A percentile compares a stretch with the other conserved stretches of the same genome.
These are phyloP conservation scores for Ictalurus punctatus DNA, from an alignment of 2,113 vertebrate genomes.

Conservation along the genomic window DNA sequence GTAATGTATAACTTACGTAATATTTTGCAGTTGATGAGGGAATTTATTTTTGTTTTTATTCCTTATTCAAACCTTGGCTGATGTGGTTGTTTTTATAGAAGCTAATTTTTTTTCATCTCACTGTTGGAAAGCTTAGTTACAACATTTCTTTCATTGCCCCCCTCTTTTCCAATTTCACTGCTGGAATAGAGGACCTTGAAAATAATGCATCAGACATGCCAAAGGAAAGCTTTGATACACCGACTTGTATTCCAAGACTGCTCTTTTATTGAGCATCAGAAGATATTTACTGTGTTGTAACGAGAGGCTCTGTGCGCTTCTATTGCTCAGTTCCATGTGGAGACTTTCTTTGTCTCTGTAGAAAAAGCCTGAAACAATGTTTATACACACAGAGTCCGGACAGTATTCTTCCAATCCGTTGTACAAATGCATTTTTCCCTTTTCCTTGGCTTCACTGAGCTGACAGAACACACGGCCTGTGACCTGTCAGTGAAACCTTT, in stretches of 20 bases:
- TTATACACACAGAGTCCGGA: conserved; percentile 59
- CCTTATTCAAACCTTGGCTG: conserved; percentile 43
- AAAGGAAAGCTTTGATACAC: conserved; percentile 48
- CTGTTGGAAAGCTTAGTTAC: conserved; percentile 54
- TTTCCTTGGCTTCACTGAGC: conserved; percentile 54
- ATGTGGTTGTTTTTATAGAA: conserved; percentile 55
- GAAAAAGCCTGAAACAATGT: conserved; percentile 61
- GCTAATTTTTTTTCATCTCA: conserved; percentile 45
- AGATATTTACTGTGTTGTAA: conserved; percentile 56
- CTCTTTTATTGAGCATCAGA: conserved; percentile 60
- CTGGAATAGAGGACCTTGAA: conserved; percentile 51
- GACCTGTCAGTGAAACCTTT: conserved; percentile 52
- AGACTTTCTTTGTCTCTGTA: conserved; percentile 57
- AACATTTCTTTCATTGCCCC: conserved; percentile 47
- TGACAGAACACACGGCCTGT: conserved; percentile 55
- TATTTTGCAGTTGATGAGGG: neutral
- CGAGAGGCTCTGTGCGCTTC: conserved; percentile 42
- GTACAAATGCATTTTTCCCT: conserved; percentile 48
- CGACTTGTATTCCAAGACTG: conserved; percentile 55
- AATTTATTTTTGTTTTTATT: neutral
- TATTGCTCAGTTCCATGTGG: conserved; percentile 53
- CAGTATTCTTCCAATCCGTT: conserved; percentile 51
- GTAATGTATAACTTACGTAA: no score
- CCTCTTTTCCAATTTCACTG: conserved; percentile 41
- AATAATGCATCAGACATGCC: conserved; percentile 49